Conservation (phyloP, 1,140 invertebrate species). For the Penaeus chinensis region DNA sequence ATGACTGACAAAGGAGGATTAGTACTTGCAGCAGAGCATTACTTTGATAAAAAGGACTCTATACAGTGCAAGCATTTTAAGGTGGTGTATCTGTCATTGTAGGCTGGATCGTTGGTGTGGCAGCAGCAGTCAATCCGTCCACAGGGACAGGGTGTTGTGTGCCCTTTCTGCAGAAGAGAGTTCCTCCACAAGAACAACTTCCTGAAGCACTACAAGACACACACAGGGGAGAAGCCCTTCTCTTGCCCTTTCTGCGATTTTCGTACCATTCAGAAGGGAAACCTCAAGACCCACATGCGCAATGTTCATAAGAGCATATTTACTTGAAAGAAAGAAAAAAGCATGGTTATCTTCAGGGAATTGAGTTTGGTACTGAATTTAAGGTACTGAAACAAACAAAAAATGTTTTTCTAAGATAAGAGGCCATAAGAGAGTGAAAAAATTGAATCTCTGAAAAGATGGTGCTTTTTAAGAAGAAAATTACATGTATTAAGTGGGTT, state of each 20-base stretch:
- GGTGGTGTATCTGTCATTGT: slow-evolving; percentile 47
- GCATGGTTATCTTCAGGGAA: neutral
- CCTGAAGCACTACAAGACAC: slow-evolving; percentile 46
- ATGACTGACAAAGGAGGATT: no score
- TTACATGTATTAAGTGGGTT: no score
- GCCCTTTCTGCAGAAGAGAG: slow-evolving; percentile 37
- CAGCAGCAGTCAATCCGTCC: slow-evolving; percentile 35
- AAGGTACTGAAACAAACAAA: no score
- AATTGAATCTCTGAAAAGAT: no score
- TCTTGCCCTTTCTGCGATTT: slow-evolving; percentile 38
- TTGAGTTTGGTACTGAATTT: no score
- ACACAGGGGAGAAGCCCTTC: slow-evolving; percentile 49
- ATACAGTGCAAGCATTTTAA: neutral
- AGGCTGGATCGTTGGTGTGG: slow-evolving; percentile 45
- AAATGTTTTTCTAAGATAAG: no score
- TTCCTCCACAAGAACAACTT: slow-evolving; percentile 56
- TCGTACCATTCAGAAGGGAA: slow-evolving; percentile 50
- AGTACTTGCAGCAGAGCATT: no score
- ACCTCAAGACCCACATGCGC: slow-evolving; percentile 45
- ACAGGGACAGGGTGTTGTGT: slow-evolving; percentile 41
- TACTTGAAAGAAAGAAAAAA: neutral
- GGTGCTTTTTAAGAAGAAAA: no score
- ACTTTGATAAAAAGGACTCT: no score
- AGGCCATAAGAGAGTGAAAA: no score
- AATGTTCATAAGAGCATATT: slow-evolving; percentile 32